Base-by-base conservation (phyloP, 1,140 invertebrate species). In the Papilio xuthus region DNA sequence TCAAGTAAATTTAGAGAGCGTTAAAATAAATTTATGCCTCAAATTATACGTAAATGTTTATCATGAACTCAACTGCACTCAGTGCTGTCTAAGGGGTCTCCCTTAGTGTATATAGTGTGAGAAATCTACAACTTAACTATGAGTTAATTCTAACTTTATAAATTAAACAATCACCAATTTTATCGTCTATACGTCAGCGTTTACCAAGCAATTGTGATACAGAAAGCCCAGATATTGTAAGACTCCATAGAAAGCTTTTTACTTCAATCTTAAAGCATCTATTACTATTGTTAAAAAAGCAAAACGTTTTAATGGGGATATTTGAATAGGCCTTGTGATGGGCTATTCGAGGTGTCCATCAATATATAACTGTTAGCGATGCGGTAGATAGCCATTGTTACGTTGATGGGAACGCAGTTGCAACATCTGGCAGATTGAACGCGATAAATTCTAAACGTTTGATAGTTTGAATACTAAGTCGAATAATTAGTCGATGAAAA, bases 341-440 rank as follows among this genome's bases (percentile, higher is more conserved):
- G 71, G 37, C 71, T 47, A 44, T 73, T 73, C 9, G 71, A 73
- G 23, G 41, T 73, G 71, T 73, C 71, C 23, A 73, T 73, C 71
- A 73, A 73, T 73, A 50, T 13, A 73, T 73, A 44, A 73, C 71
- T 73, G 71, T 73, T 73, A 73, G n/a, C 69, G 37, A 70, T 70
- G 69, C 32, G 13, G 28, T 47, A 72, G 70, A 73, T 73, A 28
- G 71, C 42, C 71, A 73, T 73, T 73, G 71, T 73, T 47, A 42
- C 42, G 12, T 47, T 13, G 37, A 71, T 71, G 32, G 37, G 23
- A 42, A 73, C 10, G 23, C 60, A 60, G 70, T 73, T 73, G 71
- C 71, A 42, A 73, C 71, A 73, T 47, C 70, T 72, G 70, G 18
- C 42, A 42, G 71, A 73, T 73, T 28, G 60, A 28, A 67, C 13